Evolutionary conservation across 2,797 vertebrate genomes (phyloP).

Genomic region (Coracias cyanogaster): DNA sequence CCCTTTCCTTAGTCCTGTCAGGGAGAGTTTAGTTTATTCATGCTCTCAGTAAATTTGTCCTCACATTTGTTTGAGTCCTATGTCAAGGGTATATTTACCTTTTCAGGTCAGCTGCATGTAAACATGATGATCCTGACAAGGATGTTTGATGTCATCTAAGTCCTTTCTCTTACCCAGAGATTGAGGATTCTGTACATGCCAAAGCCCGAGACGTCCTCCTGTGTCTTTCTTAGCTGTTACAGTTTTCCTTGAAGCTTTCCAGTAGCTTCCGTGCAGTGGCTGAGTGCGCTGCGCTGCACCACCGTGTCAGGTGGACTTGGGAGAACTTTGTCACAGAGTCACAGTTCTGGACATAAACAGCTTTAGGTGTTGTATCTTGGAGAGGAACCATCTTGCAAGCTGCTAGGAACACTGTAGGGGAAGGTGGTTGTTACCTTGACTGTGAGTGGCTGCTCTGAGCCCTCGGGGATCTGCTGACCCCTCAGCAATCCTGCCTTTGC

Average conservation of each 20-base stretch:
- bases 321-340: neutral
- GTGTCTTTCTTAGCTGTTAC: neutral
- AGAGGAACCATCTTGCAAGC: neutral
- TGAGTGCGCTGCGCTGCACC: neutral
- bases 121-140: conserved; percentile 30
- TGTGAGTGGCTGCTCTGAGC: neutral
- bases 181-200: neutral
- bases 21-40: conserved; percentile 56
- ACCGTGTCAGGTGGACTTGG: neutral
- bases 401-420: neutral
- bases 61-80: conserved; percentile 20
- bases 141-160: conserved; percentile 38
- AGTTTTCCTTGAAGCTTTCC: neutral
- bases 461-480: neutral
- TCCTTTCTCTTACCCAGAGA: conserved; percentile 10
- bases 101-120: conserved; percentile 52
- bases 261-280: neutral
- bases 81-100: conserved; percentile 49
- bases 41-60: conserved; percentile 41
- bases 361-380: neutral
- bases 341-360: neutral
- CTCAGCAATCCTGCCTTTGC: neutral
- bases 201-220: neutral
- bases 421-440: neutral
- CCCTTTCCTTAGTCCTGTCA: conserved; percentile 14